These are phyloP conservation scores for Monodelphis domestica DNA, from an alignment of 2,797 vertebrate genomes.

Conservation along the genomic window DNA sequence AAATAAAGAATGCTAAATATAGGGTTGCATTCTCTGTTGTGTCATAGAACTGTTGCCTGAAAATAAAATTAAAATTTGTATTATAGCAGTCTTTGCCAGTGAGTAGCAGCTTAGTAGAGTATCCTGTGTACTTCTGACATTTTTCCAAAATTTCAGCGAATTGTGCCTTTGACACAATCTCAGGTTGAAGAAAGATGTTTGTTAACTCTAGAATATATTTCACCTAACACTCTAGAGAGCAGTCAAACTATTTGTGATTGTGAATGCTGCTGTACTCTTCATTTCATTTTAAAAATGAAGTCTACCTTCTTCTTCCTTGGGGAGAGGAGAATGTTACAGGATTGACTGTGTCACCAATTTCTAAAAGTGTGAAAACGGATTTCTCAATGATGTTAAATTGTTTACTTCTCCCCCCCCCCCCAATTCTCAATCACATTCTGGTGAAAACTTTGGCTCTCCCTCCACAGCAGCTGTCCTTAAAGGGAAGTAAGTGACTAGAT, in stretches of 20 bases:
- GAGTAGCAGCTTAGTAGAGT: background rate
- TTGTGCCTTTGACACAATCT: conserved; percentile 35
- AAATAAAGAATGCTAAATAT: background rate
- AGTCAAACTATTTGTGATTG: conserved; percentile 37
- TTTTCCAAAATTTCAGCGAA: conserved; percentile 33
- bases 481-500: conserved; percentile 68
- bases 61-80: background rate
- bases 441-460: conserved; percentile 33
- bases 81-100: conserved; percentile 5
- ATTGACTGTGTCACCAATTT: conserved; percentile 45
- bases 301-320: conserved; percentile 63
- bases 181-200: conserved; percentile 49
- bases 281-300: conserved; percentile 61
- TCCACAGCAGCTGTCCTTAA: conserved; percentile 44
- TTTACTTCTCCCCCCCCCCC: conserved; percentile 27
- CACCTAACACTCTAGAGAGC: conserved; percentile 20
- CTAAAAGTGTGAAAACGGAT: conserved; percentile 51
- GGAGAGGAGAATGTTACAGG: conserved; percentile 56
- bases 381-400: conserved; percentile 50
- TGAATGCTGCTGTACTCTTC: conserved; percentile 63
- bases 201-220: conserved; percentile 35
- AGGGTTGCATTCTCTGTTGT: conserved; percentile 6
- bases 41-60: background rate
- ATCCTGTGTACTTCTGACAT: background rate
- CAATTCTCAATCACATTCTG: conserved; percentile 43